Conservation (phyloP, 2,113 vertebrate genomes). For the Prietella phreatophila region DNA sequence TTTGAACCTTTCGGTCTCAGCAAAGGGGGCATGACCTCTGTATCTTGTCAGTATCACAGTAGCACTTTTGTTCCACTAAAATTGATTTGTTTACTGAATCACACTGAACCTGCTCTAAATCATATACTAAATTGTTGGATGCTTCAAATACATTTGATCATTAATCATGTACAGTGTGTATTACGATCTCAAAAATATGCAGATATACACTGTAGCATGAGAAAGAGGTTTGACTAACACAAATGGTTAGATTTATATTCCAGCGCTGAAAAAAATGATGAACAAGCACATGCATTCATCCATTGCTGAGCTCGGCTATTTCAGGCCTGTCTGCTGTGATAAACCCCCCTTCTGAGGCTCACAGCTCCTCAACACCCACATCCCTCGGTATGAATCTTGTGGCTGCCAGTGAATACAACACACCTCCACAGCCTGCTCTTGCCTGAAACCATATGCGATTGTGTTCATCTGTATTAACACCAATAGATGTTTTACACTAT, state of each 20-base stretch:
- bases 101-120: neutral
- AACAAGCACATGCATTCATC: conserved; percentile 51
- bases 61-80: neutral
- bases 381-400: neutral
- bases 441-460: neutral
- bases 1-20: neutral
- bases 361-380: conserved; percentile 24
- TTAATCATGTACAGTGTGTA: neutral
- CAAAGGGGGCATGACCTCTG: neutral
- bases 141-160: neutral
- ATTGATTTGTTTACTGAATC: neutral
- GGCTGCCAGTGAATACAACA: neutral
- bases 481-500: neutral
- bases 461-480: neutral
- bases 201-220: neutral
- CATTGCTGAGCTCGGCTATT: conserved; percentile 45
- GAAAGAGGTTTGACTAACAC: neutral
- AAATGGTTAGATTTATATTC: conserved; percentile 56
- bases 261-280: conserved; percentile 48
- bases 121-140: neutral
- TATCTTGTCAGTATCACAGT: neutral
- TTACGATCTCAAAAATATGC: neutral
- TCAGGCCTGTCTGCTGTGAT: conserved; percentile 62
- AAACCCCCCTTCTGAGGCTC: conserved; percentile 60
- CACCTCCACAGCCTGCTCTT: neutral